Percentiles rank a stretch among this genome's conserved stretches.
phyloP scores from a whole-genome alignment of 64 coral and sea anemone species.

The Montipora foliosa region DNA sequence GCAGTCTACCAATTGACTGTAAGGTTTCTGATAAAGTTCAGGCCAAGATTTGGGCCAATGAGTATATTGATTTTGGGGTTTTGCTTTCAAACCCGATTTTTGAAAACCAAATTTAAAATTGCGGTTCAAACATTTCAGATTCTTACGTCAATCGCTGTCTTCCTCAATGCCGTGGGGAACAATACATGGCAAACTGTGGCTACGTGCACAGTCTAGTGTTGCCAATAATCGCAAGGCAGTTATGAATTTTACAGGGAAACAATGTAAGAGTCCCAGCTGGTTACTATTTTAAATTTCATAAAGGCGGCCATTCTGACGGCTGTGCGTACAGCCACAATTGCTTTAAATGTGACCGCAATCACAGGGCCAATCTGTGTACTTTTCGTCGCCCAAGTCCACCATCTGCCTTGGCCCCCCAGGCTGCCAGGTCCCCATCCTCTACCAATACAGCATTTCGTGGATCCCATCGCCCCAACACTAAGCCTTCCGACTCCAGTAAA shows the following conservation, averaged over 20 bases:
- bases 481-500: slow-evolving; percentile 19
- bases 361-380: slow-evolving; percentile 12
- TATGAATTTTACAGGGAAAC: background rate
- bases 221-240: background rate
- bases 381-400: background rate
- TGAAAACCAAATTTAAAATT: background rate
- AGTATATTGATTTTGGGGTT: background rate
- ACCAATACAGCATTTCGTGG: background rate
- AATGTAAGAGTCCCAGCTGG: slow-evolving; percentile 10
- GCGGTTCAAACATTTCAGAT: background rate
- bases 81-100: background rate
- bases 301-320: background rate
- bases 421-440: background rate
- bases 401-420: background rate
- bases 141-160: background rate
- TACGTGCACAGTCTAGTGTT: background rate
- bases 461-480: background rate
- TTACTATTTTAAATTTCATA: slow-evolving; percentile 13
- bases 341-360: slow-evolving; percentile 11
- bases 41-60: background rate
- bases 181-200: slow-evolving; percentile 9
- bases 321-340: background rate
- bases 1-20: background rate
- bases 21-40: background rate
- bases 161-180: background rate